These are phyloP conservation scores for Tachycineta bicolor DNA, from an alignment of 2,113 vertebrate genomes.

Conservation along the genomic window DNA sequence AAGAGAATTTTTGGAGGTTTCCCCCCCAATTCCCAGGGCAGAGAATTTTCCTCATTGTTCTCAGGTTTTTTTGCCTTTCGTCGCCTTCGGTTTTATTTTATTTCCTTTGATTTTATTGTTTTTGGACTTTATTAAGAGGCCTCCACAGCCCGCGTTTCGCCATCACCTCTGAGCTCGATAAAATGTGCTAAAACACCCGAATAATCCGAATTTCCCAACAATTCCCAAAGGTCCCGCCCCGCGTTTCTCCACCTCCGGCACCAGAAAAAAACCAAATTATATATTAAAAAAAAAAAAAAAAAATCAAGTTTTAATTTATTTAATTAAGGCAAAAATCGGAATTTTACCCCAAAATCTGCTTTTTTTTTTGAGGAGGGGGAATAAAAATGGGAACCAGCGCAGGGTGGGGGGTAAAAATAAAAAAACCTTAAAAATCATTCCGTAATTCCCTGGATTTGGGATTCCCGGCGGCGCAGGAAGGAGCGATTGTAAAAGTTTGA, in stretches of 20 bases:
- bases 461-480: conserved; percentile 65
- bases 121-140: too few species aligned
- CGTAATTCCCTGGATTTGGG: conserved; percentile 66
- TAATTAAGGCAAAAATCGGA: neutral
- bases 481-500: conserved; percentile 70
- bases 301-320: neutral
- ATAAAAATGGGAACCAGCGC: neutral
- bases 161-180: rapidly evolving
- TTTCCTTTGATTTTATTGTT: rapidly evolving
- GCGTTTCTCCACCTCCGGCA: neutral
- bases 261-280: neutral
- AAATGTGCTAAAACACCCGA: rapidly evolving
- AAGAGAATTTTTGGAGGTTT: neutral
- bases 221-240: neutral
- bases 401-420: neutral
- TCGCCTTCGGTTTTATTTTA: neutral
- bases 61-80: neutral
- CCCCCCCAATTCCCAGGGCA: neutral
- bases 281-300: too few species aligned
- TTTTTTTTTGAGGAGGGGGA: neutral
- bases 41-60: neutral
- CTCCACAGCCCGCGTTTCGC: neutral
- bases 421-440: neutral
- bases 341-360: neutral
- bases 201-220: neutral